Base-by-base conservation (phyloP, 2,888 invertebrate species). In the Sminthurides aquaticus region DNA sequence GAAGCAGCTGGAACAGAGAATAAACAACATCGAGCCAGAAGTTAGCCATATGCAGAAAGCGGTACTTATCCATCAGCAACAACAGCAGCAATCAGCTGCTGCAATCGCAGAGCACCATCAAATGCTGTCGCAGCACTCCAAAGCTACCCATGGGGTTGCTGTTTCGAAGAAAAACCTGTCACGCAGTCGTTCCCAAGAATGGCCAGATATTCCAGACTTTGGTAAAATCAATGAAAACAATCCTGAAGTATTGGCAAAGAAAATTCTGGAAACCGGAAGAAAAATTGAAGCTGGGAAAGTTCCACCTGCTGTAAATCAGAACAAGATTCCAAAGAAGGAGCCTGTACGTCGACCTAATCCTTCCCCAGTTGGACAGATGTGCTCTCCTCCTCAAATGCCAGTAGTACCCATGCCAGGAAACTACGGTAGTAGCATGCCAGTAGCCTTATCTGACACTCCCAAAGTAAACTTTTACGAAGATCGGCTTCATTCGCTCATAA, bases 211-310 rank as follows among this genome's bases (percentile, higher is more conserved):
- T 29, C 91, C 92, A 1, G 91, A 92, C 75, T 86, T 91, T 60
- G 90, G 89, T 1, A 92, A 91, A 79, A 92, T 92, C 67, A 90
- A 92, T 77, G 93, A 93, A 77, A 91, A 91, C 77, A 92, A 93
- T 80, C 92, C 92, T 0, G 92, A 92, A 79, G 84, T 92, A 60
- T 80, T 92, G 62, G 92, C 92, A 0, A 90, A 90, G 78, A 93
- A 93, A 78, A 92, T 93, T 72, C 80, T 92, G 48, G 92, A 92
- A 79, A 91, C 90, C 0, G 91, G 92, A 3, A 82, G 92, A 1
- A 91, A 92, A 80, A 88, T 92, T 67, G 92, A 93, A 80, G 90
- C 91, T 3, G 89, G 88, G 49, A 88, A 90, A 79, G 78, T 80
- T 66, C 77, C 76, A 20, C 75, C 60, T 49, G 15, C 48, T 25